These are phyloP conservation scores for Pocillopora verrucosa DNA, from an alignment of 64 coral and sea anemone genomes.

Conservation along the genomic window DNA sequence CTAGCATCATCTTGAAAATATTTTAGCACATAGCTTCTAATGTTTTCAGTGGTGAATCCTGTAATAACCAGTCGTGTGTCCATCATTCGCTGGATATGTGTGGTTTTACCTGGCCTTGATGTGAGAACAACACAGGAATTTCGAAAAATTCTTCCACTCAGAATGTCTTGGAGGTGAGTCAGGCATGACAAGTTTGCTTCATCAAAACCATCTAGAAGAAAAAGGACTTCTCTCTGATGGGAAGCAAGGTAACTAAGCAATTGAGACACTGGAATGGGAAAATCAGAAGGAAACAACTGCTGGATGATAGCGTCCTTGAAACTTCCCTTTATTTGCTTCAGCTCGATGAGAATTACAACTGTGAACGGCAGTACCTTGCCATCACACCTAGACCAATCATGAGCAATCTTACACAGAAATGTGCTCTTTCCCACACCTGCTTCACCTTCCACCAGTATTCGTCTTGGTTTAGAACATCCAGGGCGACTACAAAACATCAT, in stretches of 20 bases:
- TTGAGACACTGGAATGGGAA: conserved; percentile 30
- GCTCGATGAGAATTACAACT: conserved; percentile 57
- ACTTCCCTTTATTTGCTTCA: conserved; percentile 65
- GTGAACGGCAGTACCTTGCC: neutral
- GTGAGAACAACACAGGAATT: conserved; percentile 59
- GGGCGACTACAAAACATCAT: conserved; percentile 58
- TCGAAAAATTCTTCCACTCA: conserved; percentile 50
- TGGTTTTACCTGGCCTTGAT: conserved; percentile 44
- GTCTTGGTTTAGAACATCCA: conserved; percentile 20
- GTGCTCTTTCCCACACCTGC: conserved; percentile 87
- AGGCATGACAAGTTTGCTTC: conserved; percentile 14
- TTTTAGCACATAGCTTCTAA: conserved; percentile 48
- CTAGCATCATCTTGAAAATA: conserved; percentile 64
- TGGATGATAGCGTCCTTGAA: conserved; percentile 57
- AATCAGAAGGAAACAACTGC: conserved; percentile 64
- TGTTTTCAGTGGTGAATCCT: conserved; percentile 57
- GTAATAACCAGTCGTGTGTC: conserved; percentile 41
- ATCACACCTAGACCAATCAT: conserved; percentile 73
- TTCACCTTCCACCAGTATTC: conserved; percentile 80
- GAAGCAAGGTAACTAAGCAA: conserved; percentile 33
- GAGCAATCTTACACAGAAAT: conserved; percentile 56
- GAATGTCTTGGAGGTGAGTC: conserved; percentile 47
- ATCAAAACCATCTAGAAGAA: conserved; percentile 74
- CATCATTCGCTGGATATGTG: conserved; percentile 46
- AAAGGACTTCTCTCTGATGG: conserved; percentile 50